phyloP scores from a whole-genome alignment of 2,797 vertebrate species.

The Knipowitschia caucasica region DNA sequence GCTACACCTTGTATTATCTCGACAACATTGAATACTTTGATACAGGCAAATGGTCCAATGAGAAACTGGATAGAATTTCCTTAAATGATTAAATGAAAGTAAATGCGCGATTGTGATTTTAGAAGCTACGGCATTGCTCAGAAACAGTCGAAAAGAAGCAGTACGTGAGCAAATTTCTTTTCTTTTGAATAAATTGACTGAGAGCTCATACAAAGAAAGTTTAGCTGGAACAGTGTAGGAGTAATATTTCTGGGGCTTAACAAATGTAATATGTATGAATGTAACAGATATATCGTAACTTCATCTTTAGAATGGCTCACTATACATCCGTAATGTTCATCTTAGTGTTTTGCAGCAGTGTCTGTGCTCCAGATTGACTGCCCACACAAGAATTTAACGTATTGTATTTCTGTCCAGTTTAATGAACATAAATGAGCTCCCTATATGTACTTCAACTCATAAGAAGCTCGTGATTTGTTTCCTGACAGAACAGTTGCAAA shows the following conservation, averaged over 20 bases:
- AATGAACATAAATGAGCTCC: slow-evolving; percentile 9
- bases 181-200: too few relatives aligned
- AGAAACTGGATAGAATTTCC: slow-evolving; percentile 26
- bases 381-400: slow-evolving; percentile 30
- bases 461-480: not conserved
- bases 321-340: too few relatives aligned
- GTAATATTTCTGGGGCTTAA: too few relatives aligned
- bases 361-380: slow-evolving; percentile 20
- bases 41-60: slow-evolving; percentile 20
- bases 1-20: slow-evolving; percentile 35
- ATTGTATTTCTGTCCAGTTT: slow-evolving; percentile 30
- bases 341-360: slow-evolving; percentile 53
- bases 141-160: too few relatives aligned
- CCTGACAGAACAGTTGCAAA: not conserved
- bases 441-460: not conserved
- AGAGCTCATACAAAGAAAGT: too few relatives aligned
- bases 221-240: too few relatives aligned
- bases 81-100: not conserved
- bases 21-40: slow-evolving; percentile 17
- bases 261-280: too few relatives aligned
- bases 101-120: too few relatives aligned
- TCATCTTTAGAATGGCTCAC: not conserved
- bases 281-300: too few relatives aligned
- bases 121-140: too few relatives aligned
- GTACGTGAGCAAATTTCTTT: too few relatives aligned